Evolutionary conservation across 2,888 invertebrate genomes (phyloP).

Genomic region (Xanthorhoe designata): DNA sequence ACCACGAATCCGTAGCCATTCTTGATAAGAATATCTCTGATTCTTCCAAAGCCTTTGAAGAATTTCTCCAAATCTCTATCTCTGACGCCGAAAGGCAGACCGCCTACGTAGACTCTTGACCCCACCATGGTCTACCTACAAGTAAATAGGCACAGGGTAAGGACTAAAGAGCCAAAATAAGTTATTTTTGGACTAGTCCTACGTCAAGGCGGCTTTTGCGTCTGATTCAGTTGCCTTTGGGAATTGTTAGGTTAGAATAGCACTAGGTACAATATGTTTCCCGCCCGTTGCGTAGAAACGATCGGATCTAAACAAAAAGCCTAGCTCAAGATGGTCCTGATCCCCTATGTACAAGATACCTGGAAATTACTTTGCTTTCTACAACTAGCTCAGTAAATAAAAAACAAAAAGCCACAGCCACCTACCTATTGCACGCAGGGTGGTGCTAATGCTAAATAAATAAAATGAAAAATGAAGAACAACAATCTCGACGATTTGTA

Average conservation of each 20-base stretch:
- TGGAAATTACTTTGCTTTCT: not conserved
- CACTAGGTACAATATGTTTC: slow-evolving; percentile 10
- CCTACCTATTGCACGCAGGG: too few species aligned
- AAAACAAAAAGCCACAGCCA: not conserved
- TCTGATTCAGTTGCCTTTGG: not conserved
- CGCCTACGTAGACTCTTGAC: slow-evolving; percentile 94
- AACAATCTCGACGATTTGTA: not conserved
- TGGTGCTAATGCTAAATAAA: too few species aligned
- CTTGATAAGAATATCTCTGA: slow-evolving; percentile 97
- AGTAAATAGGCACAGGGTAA: slow-evolving; percentile 32
- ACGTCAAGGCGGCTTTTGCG: not conserved
- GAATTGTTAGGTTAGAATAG: slow-evolving; percentile 1
- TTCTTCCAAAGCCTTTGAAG: slow-evolving; percentile 97
- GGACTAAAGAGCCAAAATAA: slow-evolving; percentile 25
- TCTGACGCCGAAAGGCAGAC: slow-evolving; percentile 93
- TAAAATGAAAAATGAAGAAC: too few species aligned
- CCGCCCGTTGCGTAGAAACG: slow-evolving; percentile 19
- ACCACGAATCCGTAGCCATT: slow-evolving; percentile 99
- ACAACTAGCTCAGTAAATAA: not conserved
- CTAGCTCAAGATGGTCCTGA: not conserved
- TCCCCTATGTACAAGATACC: not conserved
- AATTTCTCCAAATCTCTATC: slow-evolving; percentile 98
- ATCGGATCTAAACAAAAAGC: slow-evolving; percentile 1
- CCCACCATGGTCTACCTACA: slow-evolving; percentile 87
- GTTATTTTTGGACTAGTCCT: slow-evolving; percentile 14